Evolutionary conservation across 2,113 vertebrate genomes (phyloP), one percentile per base, ranked within the genome.

Genomic region (Tringa solitaria): DNA sequence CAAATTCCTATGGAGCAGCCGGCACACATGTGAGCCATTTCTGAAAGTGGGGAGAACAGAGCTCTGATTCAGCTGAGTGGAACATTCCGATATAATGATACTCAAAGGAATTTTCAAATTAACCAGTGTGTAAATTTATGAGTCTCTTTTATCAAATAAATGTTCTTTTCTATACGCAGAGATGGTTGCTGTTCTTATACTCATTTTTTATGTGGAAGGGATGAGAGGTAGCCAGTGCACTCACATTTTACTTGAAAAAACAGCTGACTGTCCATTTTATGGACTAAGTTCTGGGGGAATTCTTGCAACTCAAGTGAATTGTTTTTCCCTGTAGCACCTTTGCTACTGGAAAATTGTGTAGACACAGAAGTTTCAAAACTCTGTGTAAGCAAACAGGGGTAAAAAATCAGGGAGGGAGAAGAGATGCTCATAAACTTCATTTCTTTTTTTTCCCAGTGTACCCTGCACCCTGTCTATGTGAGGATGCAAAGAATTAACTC

Each of bases 21-120:
- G 56, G 69, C 96, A 97, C 97, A 98, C 93, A 95, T 97, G 97
- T 95, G 95, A 98, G 76, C 96, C 95, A 97, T 97, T 95, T 97
- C 93, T 79, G 68, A 65, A 84, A 94, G 79, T 22, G 51, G 74
- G 57, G 92, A 97, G 96, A 98, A 98, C 98, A 98, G 96, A 98
- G 95, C 92, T 86, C 60, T 84, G n/a, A 98, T 98, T 98, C 96
- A 98, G 77, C 94, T 43, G 79, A 93, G 73, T 92, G 95, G 88
- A 98, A 97, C 95, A 97, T 97, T 98, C 96, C 93, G 88, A 94
- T 86, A 95, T 96, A 97, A 98, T 96, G 96, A 96, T 82, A 87
- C 96, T 96, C 97, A 61, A 88, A 96, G 96, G 97, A 95, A 97
- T 98, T 97, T 95, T 95, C 78, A 97, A 89, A 97, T 89, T 97